phyloP scores from a whole-genome alignment of 2,888 invertebrate genomes.

The Oligia strigilis region DNA sequence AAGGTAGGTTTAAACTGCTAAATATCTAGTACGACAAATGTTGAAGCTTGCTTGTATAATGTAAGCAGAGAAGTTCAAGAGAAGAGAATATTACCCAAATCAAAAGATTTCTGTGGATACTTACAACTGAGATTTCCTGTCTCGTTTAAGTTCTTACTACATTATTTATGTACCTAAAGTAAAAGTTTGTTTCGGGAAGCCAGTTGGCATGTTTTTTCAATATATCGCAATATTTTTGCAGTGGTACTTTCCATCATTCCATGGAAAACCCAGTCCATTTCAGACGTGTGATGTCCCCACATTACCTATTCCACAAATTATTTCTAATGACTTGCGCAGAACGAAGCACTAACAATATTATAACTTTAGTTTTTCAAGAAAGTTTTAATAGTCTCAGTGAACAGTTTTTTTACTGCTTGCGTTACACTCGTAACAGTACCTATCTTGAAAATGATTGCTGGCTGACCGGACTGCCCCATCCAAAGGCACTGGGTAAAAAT shows the following conservation, averaged over 20 bases:
- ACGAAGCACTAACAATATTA: not conserved
- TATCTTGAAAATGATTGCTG: no score
- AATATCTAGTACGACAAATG: not conserved
- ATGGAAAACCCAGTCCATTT: not conserved
- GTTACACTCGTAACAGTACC: no score
- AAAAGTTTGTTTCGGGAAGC: not conserved
- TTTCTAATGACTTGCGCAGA: not conserved
- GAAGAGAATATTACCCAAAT: no score
- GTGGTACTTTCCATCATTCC: not conserved
- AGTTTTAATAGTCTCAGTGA: not conserved
- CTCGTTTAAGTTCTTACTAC: not conserved
- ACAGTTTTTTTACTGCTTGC: no score
- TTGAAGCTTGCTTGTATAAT: not conserved
- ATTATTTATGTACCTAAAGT: not conserved
- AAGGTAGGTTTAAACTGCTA: conserved; percentile 11
- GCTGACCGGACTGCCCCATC: no score
- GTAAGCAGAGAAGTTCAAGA: not conserved
- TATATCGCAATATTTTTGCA: no score
- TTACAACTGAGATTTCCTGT: not conserved
- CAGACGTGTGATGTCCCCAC: not conserved
- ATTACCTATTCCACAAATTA: not conserved
- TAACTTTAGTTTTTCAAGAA: not conserved
- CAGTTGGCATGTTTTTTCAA: not conserved
- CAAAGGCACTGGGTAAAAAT: no score
- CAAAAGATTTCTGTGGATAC: not conserved